Evolutionary conservation across 2,113 vertebrate genomes (phyloP).

Genomic region (Anhinga anhinga): DNA sequence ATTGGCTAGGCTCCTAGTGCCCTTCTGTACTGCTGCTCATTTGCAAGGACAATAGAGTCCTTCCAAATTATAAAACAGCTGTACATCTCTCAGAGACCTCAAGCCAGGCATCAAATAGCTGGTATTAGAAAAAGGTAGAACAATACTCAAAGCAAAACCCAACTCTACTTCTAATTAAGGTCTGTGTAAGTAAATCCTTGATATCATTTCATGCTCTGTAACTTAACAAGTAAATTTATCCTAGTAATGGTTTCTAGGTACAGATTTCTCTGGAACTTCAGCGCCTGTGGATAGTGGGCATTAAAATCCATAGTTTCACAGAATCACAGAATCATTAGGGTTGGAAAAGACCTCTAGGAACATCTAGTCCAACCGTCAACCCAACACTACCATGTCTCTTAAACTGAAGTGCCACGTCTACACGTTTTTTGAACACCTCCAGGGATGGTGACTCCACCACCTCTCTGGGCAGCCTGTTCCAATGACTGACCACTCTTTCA

Average conservation of each 20-base stretch:
- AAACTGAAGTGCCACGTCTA: no score
- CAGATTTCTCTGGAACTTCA: background rate
- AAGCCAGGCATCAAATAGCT: background rate
- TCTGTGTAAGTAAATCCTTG: background rate
- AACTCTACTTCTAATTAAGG: background rate
- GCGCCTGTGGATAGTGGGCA: background rate
- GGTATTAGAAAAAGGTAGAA: background rate
- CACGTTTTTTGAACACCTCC: no score
- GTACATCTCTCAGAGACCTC: background rate
- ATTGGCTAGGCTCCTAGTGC: background rate
- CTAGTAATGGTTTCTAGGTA: background rate
- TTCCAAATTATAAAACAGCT: background rate
- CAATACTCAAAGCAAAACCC: background rate
- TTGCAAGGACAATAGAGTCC: background rate
- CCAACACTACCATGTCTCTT: no score
- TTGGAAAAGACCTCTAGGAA: no score
- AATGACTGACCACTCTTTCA: no score
- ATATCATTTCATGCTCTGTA: background rate
- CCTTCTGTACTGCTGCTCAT: background rate
- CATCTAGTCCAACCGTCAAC: no score
- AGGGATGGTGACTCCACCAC: no score
- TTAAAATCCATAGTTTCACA: background rate
- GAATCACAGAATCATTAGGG: no score
- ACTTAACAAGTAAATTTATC: background rate
- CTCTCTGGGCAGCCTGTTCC: no score